These are phyloP conservation scores for Cinara cedri DNA, from an alignment of 2,888 invertebrate species.

Conservation along the genomic window DNA sequence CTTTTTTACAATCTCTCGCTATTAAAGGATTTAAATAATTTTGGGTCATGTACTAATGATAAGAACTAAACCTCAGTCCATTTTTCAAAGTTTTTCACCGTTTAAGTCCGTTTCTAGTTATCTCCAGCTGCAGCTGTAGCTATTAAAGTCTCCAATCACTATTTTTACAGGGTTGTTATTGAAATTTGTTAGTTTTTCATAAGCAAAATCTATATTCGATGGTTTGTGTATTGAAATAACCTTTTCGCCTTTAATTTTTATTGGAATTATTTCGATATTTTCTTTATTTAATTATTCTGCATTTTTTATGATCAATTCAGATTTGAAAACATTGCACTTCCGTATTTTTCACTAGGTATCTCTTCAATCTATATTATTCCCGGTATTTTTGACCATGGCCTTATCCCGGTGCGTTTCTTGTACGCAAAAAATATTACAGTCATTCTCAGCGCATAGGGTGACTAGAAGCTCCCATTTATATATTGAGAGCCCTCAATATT, in stretches of 20 bases:
- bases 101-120: background rate
- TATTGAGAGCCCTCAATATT: background rate
- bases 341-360: background rate
- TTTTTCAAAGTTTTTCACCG: slow-evolving; percentile 14
- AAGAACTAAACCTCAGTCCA: background rate
- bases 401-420: background rate
- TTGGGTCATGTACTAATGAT: background rate
- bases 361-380: background rate
- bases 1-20: slow-evolving; percentile 22
- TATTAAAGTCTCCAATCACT: too few species aligned
- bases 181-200: slow-evolving; percentile 11
- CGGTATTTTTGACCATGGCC: slow-evolving; percentile 13
- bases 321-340: slow-evolving; percentile 16
- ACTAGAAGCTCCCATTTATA: background rate
- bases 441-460: background rate
- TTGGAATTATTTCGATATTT: slow-evolving; percentile 16
- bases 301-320: background rate
- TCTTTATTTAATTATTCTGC: too few species aligned
- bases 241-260: background rate
- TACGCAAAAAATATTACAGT: background rate
- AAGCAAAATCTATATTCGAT: slow-evolving; percentile 31
- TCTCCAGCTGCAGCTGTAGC: background rate
- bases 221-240: slow-evolving; percentile 15
- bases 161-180: too few species aligned
- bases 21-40: slow-evolving; percentile 21